These are phyloP conservation scores for Cheilosia pagana DNA, from an alignment of 2,888 invertebrate genomes.

Conservation along the genomic window DNA sequence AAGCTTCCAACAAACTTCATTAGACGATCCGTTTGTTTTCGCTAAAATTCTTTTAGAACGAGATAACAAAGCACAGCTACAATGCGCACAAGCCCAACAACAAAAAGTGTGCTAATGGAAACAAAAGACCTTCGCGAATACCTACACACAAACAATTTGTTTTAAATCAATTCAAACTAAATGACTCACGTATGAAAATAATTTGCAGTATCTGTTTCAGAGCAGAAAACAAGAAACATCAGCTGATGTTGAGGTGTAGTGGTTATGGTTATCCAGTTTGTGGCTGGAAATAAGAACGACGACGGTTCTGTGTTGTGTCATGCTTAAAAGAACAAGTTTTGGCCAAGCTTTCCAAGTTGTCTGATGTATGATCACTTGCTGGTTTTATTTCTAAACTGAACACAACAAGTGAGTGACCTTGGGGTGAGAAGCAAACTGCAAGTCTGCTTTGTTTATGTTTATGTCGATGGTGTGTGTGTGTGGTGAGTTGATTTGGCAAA, in stretches of 20 bases:
- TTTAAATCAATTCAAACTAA: neutral
- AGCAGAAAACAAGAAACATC: constrained; percentile 50
- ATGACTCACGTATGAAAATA: constrained; percentile 32
- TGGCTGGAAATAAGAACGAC: neutral
- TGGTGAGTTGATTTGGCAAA: neutral
- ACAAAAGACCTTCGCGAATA: constrained; percentile 50
- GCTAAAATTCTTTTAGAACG: no score
- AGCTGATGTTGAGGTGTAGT: constrained; percentile 41
- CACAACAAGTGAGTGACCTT: constrained; percentile 38
- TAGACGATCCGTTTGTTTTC: no score
- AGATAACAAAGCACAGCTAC: neutral
- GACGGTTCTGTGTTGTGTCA: constrained; percentile 50
- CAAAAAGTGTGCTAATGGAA: constrained; percentile 54
- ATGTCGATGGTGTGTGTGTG: neutral
- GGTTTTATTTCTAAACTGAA: neutral
- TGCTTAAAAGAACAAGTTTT: constrained; percentile 46
- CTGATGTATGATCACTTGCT: neutral
- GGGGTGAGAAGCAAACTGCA: constrained; percentile 12
- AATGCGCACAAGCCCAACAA: constrained; percentile 35
- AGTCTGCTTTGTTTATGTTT: neutral
- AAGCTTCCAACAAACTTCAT: no score
- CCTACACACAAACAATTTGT: neutral
- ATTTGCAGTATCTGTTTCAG: constrained; percentile 25
- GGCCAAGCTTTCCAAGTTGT: neutral
- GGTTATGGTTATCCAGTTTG: constrained; percentile 37